Evolutionary conservation across 2,797 vertebrate species (phyloP).

Genomic region (Tenualosa thibaudeaui): DNA sequence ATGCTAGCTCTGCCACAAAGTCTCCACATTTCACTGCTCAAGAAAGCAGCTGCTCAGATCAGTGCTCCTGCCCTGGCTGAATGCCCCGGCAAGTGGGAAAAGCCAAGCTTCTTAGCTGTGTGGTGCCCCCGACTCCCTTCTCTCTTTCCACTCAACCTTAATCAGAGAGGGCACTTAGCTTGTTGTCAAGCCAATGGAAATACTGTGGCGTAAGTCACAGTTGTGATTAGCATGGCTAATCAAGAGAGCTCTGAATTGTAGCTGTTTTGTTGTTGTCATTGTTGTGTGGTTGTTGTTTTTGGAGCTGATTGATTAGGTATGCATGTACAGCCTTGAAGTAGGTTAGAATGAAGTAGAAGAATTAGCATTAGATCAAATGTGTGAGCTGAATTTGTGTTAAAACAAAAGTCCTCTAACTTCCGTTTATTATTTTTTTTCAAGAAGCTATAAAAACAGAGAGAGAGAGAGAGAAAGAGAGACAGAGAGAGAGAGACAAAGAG

Average conservation of each 20-base stretch:
- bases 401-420: not conserved
- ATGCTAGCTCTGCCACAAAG: not conserved
- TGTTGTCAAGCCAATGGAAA: not conserved
- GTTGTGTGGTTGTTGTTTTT: not conserved
- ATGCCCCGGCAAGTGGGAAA: conserved; percentile 53
- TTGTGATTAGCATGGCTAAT: not conserved
- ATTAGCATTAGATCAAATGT: not conserved
- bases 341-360: not conserved
- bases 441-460: not conserved
- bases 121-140: conserved; percentile 44
- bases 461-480: not conserved
- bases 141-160: conserved; percentile 1
- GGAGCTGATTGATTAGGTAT: not conserved
- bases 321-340: not conserved
- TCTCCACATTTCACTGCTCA: not conserved
- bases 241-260: not conserved
- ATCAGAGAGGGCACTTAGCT: not conserved
- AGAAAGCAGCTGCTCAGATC: not conserved
- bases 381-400: not conserved
- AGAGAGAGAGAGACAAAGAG: not conserved
- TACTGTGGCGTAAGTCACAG: not conserved
- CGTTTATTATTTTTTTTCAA: not conserved
- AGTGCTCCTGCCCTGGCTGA: conserved; percentile 47
- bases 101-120: conserved; percentile 59
- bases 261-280: not conserved